Evolutionary conservation across 2,888 invertebrate genomes (phyloP), one percentile per base, ranked within the genome.

Genomic region (Hydropsyche betteni): DNA sequence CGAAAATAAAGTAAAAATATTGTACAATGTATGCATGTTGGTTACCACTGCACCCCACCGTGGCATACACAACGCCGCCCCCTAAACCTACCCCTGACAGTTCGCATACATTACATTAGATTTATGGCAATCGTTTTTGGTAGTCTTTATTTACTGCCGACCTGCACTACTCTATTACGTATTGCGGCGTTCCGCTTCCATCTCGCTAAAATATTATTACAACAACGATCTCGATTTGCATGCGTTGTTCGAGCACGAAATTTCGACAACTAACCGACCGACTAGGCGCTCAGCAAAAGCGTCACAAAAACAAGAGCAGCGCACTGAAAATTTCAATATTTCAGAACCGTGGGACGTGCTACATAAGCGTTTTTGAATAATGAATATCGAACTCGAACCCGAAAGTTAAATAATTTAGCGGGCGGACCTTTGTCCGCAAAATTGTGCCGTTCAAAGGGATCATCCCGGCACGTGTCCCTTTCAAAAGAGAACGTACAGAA

Each of bases 71-170:
- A 44, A 44, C 69, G 69, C 38, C 69, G 3, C 44, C 44, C 44
- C 44, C 44, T 44, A 44, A 36, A 64, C 61, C 68, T 51, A 38
- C 70, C 69, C 71, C 52, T 68, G 16, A 68, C 68, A 55, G 52
- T 69, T 73, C 51, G 76, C 76, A 76, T 76, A 76, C 69, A 76
- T 76, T 76, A 76, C 69, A 55, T 44, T 50, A 73, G 76, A 76
- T 76, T 76, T 76, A 76, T 70, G 74, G 70, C 70, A 12, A 76
- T 52, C 74, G 76, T 76, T 76, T 76, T 76, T 61, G 74, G 76
- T 76, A 76, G 69, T 76, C 76, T 76, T 76, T 76, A 76, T 76
- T 76, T 76, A 76, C 64, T 58, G 55, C 72, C 58, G 55, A 36
- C 70, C 70, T 70, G 70, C 70, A 70, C 52, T 70, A 53, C 70